Evolutionary conservation across 2,888 invertebrate species (phyloP).

Genomic region (Sturmia bella): DNA sequence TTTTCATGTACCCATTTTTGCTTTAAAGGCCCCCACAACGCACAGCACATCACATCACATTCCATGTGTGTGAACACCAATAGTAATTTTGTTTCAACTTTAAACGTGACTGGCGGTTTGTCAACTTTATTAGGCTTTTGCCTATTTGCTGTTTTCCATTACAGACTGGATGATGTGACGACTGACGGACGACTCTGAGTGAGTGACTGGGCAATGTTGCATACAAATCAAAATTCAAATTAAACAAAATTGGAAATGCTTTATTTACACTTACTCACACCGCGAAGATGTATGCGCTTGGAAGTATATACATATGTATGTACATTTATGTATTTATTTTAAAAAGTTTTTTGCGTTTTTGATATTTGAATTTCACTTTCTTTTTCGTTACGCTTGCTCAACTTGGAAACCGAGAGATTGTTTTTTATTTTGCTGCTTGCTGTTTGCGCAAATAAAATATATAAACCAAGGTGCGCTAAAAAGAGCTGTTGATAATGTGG

Average conservation of each 20-base stretch:
- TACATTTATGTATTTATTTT: neutral
- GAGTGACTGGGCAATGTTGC: constrained; percentile 30
- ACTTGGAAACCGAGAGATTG: constrained; percentile 56
- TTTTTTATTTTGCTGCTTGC: constrained; percentile 13
- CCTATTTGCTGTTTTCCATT: neutral
- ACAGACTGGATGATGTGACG: constrained; percentile 9
- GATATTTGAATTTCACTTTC: constrained; percentile 80
- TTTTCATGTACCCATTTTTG: neutral
- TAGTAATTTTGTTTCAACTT: constrained; percentile 35
- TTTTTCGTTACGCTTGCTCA: constrained; percentile 79
- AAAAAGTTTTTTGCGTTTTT: constrained; percentile 21
- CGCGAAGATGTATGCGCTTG: neutral
- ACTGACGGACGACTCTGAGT: no score
- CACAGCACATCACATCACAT: constrained; percentile 12
- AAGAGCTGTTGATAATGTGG: no score
- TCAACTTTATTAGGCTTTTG: constrained; percentile 61
- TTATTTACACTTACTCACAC: constrained; percentile 9
- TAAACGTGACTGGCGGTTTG: constrained; percentile 67
- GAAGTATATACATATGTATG: neutral
- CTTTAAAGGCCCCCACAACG: constrained; percentile 27
- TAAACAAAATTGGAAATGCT: constrained; percentile 62
- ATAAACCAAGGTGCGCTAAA: constrained; percentile 27
- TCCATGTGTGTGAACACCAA: constrained; percentile 4
- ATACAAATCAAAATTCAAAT: constrained; percentile 66
- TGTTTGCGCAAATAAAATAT: constrained; percentile 24